Evolutionary conservation across 2,797 vertebrate genomes (phyloP), one percentile per base, ranked within the genome.

Genomic region (Amphiprion clarkii): DNA sequence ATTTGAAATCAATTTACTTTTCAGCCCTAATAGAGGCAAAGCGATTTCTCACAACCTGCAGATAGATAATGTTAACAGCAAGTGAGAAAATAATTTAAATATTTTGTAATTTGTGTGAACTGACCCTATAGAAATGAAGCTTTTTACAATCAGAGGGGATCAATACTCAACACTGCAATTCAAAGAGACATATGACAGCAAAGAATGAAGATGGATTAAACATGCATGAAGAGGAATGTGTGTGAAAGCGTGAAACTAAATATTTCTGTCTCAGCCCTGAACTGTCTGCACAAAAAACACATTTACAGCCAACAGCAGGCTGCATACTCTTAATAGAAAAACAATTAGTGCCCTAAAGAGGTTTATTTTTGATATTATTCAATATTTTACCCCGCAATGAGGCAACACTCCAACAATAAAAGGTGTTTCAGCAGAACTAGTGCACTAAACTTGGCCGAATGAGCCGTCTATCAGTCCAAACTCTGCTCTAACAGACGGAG

Each of bases 391-490:
- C 14, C 12, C 3, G 13, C 40, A 42, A 4, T 16, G 40, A 14
- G 13, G 4, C 14, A 5, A 42, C 12, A 42, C 7, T 16, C 40
- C 40, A 13, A 42, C 12, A 42, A 13, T 42, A 13, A 42, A 42
- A 42, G 8, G 33, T 36, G 7, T 58, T 65, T 21, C 51, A 29
- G 73, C 25, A n/a, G 19, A 10, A 51, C 29, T 39, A 51, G 6
- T 13, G 39, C 63, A 42, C 29, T 4, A 64, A n/a, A 7, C 59
- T 4, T 0, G 23, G 11, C 42, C 49, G 58, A 74, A 68, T 57
- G 57, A 55, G 10, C 14, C 2, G 19, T 63, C 25, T 1, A n/a
- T 74, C 75, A 58, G 66, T 48, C 21, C 9, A n/a, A 69, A 52
- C 31, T 49, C 63, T 8, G 6, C 66, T 29, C 11, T 21, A 54